Conservation (phyloP, 1,140 invertebrate genomes). For the Colletes gigas region DNA sequence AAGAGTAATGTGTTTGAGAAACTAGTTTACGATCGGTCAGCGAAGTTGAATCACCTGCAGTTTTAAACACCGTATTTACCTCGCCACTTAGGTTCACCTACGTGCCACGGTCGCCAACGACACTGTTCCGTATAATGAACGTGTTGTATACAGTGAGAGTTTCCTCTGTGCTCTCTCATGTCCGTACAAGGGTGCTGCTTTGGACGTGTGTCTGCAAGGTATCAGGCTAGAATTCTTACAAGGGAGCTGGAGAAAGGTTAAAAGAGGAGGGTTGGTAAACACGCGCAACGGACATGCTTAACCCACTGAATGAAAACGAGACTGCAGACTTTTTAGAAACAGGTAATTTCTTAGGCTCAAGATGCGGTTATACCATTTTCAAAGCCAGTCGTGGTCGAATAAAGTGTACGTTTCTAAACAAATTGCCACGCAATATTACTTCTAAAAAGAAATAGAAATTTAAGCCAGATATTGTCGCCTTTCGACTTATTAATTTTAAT, state of each 20-base stretch:
- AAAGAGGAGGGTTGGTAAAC: slow-evolving; percentile 25
- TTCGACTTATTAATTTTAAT: no score
- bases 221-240: slow-evolving; percentile 40
- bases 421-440: no score
- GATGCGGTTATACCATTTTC: no score
- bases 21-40: slow-evolving; percentile 51
- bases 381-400: no score
- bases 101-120: slow-evolving; percentile 41
- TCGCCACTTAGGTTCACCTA: slow-evolving; percentile 44
- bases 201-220: slow-evolving; percentile 9
- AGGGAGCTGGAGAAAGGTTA: slow-evolving; percentile 1
- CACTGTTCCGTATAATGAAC: slow-evolving; percentile 32
- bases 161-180: neutral
- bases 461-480: no score
- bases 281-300: slow-evolving; percentile 43
- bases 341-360: neutral
- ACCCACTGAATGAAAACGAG: slow-evolving; percentile 29
- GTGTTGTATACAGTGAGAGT: slow-evolving; percentile 18
- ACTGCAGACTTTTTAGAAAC: neutral
- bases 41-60: slow-evolving; percentile 41
- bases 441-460: no score
- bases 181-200: neutral
- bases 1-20: slow-evolving; percentile 36
- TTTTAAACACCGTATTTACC: slow-evolving; percentile 64
- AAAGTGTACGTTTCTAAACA: no score